These are phyloP conservation scores for Asbolus verrucosus DNA, from an alignment of 1,140 invertebrate genomes.

Conservation along the genomic window DNA sequence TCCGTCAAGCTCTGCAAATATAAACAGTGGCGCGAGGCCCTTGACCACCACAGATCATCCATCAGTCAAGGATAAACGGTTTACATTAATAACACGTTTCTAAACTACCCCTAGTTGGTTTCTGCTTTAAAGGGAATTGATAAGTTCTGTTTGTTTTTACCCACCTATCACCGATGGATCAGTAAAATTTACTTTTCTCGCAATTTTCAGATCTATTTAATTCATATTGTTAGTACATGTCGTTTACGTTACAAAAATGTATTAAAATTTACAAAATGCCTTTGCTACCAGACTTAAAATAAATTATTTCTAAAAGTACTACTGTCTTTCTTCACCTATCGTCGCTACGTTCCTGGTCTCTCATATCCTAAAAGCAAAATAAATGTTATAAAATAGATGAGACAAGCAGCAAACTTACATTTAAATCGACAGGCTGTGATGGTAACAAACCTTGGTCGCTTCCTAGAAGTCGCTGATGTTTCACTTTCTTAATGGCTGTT, in stretches of 20 bases:
- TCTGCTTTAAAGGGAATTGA: conserved; percentile 30
- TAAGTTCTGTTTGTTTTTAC: conserved; percentile 25
- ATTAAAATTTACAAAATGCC: too few relatives aligned
- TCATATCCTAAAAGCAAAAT: neutral
- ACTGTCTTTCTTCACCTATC: neutral
- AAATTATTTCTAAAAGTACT: neutral
- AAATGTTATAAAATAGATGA: neutral
- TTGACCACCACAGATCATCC: conserved; percentile 40
- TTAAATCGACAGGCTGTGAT: neutral
- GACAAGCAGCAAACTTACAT: neutral
- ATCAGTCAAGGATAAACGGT: conserved; percentile 44
- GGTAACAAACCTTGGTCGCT: neutral
- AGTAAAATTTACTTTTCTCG: neutral
- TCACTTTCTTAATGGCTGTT: conserved; percentile 39
- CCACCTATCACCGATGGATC: neutral
- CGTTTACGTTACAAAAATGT: too few relatives aligned
- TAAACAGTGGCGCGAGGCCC: conserved; percentile 37
- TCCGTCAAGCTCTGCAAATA: conserved; percentile 43
- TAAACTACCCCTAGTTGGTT: conserved; percentile 36
- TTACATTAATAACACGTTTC: conserved; percentile 39
- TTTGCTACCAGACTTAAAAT: too few relatives aligned
- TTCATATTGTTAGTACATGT: too few relatives aligned
- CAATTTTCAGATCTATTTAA: too few relatives aligned
- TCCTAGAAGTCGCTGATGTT: neutral
- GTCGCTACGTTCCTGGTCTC: neutral